These are phyloP conservation scores for Aphelenchoides besseyi DNA, from an alignment of 1,140 invertebrate genomes.

Conservation along the genomic window DNA sequence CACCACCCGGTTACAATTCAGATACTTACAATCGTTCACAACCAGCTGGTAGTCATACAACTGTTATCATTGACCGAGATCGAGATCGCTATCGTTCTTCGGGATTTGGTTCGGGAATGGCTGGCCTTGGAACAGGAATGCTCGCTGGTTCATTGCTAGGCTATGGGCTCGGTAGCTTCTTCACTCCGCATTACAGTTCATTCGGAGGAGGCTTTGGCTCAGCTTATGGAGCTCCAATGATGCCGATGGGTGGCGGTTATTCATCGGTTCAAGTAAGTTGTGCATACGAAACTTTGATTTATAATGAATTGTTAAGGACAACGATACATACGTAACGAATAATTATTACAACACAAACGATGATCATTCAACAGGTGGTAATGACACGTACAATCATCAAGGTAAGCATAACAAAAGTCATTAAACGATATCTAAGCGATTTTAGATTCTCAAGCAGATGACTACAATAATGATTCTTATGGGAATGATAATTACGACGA, in stretches of 20 bases:
- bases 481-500: conserved; percentile 27
- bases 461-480: conserved; percentile 13
- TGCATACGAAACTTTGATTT: not conserved
- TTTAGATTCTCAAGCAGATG: conserved; percentile 1
- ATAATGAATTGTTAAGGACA: conserved; percentile 29
- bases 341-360: conserved; percentile 46
- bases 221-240: not conserved
- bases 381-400: not conserved
- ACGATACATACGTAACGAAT: conserved; percentile 48
- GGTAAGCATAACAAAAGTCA: not conserved
- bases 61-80: conserved; percentile 42
- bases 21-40: no score
- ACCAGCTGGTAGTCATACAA: no score
- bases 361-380: conserved; percentile 24
- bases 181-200: conserved; percentile 36
- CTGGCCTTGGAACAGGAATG: conserved; percentile 9
- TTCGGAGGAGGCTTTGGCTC: conserved; percentile 24
- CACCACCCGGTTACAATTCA: no score
- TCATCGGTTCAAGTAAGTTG: not conserved
- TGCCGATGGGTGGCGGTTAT: conserved; percentile 7
- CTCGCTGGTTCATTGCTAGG: conserved; percentile 38
- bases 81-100: conserved; percentile 16
- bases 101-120: conserved; percentile 34
- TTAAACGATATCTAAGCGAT: not conserved
- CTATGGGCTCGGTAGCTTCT: conserved; percentile 45